Percentiles rank a stretch among this genome's conserved stretches.
These are phyloP conservation scores for Cantharis flavilabris DNA, from an alignment of 2,888 invertebrate species.

Conservation along the genomic window DNA sequence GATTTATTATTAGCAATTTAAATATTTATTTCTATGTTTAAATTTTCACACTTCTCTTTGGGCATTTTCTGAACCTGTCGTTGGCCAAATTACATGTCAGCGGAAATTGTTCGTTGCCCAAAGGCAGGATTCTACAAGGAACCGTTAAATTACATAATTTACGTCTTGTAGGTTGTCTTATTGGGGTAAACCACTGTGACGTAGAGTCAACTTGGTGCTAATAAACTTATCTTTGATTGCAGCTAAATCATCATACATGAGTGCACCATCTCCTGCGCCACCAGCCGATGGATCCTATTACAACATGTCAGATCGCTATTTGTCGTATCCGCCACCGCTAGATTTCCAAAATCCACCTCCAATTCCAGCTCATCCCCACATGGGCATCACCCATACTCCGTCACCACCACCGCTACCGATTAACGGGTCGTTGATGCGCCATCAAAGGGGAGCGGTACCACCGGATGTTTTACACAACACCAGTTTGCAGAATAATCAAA, in stretches of 20 bases:
- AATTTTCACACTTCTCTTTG: background rate
- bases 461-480: conserved; percentile 57
- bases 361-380: conserved; percentile 59
- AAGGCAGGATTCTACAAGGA: background rate
- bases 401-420: conserved; percentile 48
- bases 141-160: background rate
- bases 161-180: background rate
- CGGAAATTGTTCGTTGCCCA: background rate
- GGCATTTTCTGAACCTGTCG: background rate
- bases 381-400: conserved; percentile 57
- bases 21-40: background rate
- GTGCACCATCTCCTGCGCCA: conserved; percentile 73
- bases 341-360: conserved; percentile 65
- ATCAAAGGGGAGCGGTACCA: conserved; percentile 47
- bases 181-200: background rate
- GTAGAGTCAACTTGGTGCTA: background rate
- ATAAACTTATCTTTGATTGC: conserved; percentile 35
- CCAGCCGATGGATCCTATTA: conserved; percentile 80
- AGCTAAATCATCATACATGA: conserved; percentile 67
- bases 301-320: conserved; percentile 80
- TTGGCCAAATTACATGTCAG: background rate
- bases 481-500: conserved; percentile 51
- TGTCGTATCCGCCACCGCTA: conserved; percentile 77
- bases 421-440: conserved; percentile 53
- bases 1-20: background rate